Base-by-base conservation (phyloP, 1,140 invertebrate species). In the Tenebrio molitor region DNA sequence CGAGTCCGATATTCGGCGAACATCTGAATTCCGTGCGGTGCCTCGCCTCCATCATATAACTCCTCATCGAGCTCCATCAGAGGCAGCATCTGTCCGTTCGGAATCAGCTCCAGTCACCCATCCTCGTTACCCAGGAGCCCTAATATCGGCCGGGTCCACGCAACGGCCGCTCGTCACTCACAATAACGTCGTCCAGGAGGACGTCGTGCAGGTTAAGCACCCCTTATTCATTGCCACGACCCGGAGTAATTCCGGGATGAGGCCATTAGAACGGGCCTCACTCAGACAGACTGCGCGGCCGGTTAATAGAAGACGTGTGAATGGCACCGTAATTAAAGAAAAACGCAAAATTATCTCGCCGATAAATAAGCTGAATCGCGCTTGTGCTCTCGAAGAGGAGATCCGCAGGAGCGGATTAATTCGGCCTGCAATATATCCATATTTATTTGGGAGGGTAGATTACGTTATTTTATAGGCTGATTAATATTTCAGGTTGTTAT, bases 401-500 rank as follows among this genome's bases (percentile, higher is more conserved):
- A 58, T 58, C 8, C 50, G 2, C 21, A 58, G 50, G 10, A 66
- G 1, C 17, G 64, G 64, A 66, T 66, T 66, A 66, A 66, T 66
- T 66, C 64, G 19, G 44, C 17, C 36, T 36, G 36, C 36, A 23
- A 66, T 44, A 66, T 71, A 63, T 44, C 39, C 36, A 62, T 71
- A 71, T 71, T 71, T 71, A 71, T 63, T 71, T 62, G 39, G 69
- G 69, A 66, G 64, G 64, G 36, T 44, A 50, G 70, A 71, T 71
- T 71, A 71, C 34, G 36, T 71, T 71, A 71, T 71, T 71, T 71
- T 71, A 71, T 71, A 71, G 70, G 70, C 70, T 71, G 34, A 71
- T 71, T 71, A 71, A 71, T 71, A 71, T 62, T 71, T 71, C 62
- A 66, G 70, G 62, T 66, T 68, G 65, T 68, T 68, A 50, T 68